Conservation (phyloP, 2,888 invertebrate genomes). For the Gymnocheta viridis region DNA sequence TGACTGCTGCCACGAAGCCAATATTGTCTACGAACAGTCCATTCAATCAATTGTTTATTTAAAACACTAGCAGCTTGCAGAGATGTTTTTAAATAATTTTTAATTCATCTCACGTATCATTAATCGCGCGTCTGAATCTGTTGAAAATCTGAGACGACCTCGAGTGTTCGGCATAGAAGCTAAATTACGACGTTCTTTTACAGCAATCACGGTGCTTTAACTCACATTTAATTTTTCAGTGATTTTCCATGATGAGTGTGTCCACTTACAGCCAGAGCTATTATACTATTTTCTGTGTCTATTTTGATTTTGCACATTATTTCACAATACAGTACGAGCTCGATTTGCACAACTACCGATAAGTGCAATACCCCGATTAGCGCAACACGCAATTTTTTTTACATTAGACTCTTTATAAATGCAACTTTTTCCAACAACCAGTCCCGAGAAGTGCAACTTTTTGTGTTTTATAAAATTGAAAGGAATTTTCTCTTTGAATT, state of each 20-base stretch:
- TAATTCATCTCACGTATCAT: constrained; percentile 15
- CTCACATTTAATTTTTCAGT: constrained; percentile 12
- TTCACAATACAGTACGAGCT: no score
- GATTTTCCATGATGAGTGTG: constrained; percentile 9
- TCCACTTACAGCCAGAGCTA: background rate
- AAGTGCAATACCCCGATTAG: no score
- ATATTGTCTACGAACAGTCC: background rate
- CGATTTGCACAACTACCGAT: no score
- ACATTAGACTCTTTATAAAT: no score
- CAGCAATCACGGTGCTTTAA: background rate
- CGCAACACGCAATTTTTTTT: no score
- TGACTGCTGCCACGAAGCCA: background rate
- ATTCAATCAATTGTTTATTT: background rate
- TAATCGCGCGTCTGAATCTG: background rate
- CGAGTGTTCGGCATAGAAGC: background rate
- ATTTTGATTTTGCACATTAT: constrained; percentile 2
- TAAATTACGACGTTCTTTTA: background rate
- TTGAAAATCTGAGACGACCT: background rate
- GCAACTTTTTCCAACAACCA: no score
- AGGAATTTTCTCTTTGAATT: no score
- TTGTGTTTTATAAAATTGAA: no score
- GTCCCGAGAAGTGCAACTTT: no score
- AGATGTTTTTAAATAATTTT: constrained; percentile 15
- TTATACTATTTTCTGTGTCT: background rate
- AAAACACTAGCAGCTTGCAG: background rate